These are phyloP conservation scores for Netelia inedita DNA, from an alignment of 2,888 invertebrate genomes.

Conservation along the genomic window DNA sequence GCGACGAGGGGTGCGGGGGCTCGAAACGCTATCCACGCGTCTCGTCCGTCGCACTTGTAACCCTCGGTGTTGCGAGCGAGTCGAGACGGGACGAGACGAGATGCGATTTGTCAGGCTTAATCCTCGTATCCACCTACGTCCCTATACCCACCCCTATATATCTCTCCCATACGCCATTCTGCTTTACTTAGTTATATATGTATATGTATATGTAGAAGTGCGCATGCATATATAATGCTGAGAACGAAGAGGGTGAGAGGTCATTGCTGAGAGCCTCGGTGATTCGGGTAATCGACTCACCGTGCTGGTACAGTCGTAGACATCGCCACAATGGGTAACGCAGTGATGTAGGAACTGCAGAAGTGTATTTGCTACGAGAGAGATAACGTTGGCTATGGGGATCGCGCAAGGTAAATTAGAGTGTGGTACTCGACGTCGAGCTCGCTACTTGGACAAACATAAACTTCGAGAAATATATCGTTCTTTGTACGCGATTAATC, in stretches of 20 bases:
- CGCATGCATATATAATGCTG: background rate
- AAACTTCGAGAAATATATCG: background rate
- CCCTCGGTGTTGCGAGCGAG: slow-evolving; percentile 61
- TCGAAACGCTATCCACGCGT: slow-evolving; percentile 54
- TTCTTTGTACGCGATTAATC: background rate
- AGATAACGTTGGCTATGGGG: slow-evolving; percentile 4
- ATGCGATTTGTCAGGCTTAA: slow-evolving; percentile 66
- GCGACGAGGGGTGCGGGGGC: too few relatives aligned
- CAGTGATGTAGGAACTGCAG: slow-evolving; percentile 51
- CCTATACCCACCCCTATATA: slow-evolving; percentile 27
- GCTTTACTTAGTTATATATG: slow-evolving; percentile 5
- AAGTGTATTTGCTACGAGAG: slow-evolving; percentile 30
- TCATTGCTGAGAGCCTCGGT: slow-evolving; percentile 55
- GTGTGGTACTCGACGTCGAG: background rate
- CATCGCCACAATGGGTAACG: slow-evolving; percentile 31
- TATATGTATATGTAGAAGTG: background rate
- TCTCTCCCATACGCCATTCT: background rate
- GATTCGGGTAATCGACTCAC: slow-evolving; percentile 59
- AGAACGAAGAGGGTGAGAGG: slow-evolving; percentile 29
- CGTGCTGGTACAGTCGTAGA: slow-evolving; percentile 28
- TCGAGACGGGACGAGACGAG: slow-evolving; percentile 55
- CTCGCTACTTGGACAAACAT: background rate
- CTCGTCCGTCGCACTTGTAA: slow-evolving; percentile 71
- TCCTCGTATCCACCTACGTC: slow-evolving; percentile 36
- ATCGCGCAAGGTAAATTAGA: slow-evolving; percentile 5